These are phyloP conservation scores for Nebria salina DNA, from an alignment of 2,888 invertebrate genomes.

Conservation along the genomic window DNA sequence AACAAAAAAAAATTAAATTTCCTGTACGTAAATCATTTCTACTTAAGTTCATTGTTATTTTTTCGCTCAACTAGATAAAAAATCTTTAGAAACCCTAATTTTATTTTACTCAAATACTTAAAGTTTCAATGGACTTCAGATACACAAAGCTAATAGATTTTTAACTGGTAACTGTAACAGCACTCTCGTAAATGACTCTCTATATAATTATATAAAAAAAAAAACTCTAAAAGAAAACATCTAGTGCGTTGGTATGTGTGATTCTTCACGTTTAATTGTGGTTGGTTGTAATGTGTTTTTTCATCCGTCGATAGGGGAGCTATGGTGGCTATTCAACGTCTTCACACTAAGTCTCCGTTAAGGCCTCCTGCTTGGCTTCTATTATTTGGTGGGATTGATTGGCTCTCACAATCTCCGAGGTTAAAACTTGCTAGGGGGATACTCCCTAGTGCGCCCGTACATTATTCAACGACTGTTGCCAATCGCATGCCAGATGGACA, in stretches of 20 bases:
- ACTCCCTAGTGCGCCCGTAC: constrained; percentile 5
- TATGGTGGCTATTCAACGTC: constrained; percentile 36
- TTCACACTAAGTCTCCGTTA: constrained; percentile 41
- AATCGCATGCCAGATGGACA: constrained; percentile 15
- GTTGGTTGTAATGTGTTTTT: constrained; percentile 42
- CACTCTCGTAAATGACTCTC: not conserved
- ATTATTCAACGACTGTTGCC: constrained; percentile 28
- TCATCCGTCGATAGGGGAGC: constrained; percentile 7
- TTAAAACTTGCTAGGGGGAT: not conserved
- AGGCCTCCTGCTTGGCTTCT: constrained; percentile 26
- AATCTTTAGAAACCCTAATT: not conserved
- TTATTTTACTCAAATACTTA: not conserved
- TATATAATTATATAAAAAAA: constrained; percentile 24
- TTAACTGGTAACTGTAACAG: not conserved
- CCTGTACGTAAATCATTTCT: too few species aligned
- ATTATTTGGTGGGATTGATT: constrained; percentile 8
- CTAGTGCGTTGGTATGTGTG: constrained; percentile 27
- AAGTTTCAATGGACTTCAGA: not conserved
- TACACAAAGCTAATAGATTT: not conserved
- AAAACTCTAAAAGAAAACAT: constrained; percentile 28
- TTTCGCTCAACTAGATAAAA: not conserved
- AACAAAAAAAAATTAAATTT: too few species aligned
- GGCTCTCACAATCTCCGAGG: not conserved
- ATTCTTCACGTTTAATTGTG: constrained; percentile 42
- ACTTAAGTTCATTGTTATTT: too few species aligned